Evolutionary conservation across 2,797 vertebrate genomes (phyloP), one percentile per base, ranked within the genome.

Genomic region (Pangasius krempfi): DNA sequence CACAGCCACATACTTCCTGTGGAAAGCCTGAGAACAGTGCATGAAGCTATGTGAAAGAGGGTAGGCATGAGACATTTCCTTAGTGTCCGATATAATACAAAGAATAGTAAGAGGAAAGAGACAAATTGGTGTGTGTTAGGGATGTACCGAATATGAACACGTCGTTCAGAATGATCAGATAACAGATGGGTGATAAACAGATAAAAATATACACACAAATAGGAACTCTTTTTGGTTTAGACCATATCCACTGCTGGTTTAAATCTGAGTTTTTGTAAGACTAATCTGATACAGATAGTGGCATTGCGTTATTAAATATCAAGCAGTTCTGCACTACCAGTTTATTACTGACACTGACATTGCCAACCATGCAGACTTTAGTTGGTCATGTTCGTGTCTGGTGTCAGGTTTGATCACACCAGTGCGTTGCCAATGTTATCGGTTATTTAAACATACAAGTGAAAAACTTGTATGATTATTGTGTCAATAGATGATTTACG

Each of bases 1-100:
- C 79, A 72, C 66, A 82, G 76, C 22, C 81, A 56, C 44, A 56
- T 78, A 44, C 58, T 85, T 88, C 73, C 62, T 56, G 62, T 79
- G 88, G 83, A 85, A 88, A 78, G 50, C 14, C 50, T 33, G 88
- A 84, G 73, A 80, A 47, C 25, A 79, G 52, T 27, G 81, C 60
- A 50, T 47, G 81, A 7, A 37, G 52, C 50, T 44, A 8, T 62
- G 85, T 30, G n/a, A 80, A 81, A 27, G 30, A 18, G 52, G 27
- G 8, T 22, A 66, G 70, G 30, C 16, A 14, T 78, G 58, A 85
- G 60, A 56, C 44, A 14, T 50, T 66, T 54, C 40, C n/a, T 75
- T 27, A 12, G 70, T 33, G 25, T 14, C 33, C 47, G 72, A 18
- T 56, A 52, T 72, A 5, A 62, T 82, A 40, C 33, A 82, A 44